Conservation (phyloP, 2,888 invertebrate species). For the Rhamphomyia laevipes region DNA sequence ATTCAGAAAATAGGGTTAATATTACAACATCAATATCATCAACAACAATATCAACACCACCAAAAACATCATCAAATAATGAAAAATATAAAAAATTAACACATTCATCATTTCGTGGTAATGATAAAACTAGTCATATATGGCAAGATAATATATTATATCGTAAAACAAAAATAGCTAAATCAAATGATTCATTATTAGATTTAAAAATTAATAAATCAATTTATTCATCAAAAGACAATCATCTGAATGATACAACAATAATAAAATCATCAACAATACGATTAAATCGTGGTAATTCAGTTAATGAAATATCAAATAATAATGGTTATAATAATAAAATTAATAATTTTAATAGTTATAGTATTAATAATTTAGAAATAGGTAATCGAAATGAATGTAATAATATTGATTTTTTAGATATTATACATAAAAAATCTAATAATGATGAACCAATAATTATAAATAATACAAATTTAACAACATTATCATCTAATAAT, state of each 20-base stretch:
- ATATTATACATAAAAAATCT: no score
- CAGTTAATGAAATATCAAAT: slow-evolving; percentile 21
- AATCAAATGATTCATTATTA: slow-evolving; percentile 36
- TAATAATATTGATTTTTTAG: no score
- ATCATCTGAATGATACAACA: slow-evolving; percentile 28
- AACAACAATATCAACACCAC: no score
- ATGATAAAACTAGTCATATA: slow-evolving; percentile 28
- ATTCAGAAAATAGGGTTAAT: slow-evolving; percentile 35
- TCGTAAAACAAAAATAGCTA: slow-evolving; percentile 37
- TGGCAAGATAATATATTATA: slow-evolving; percentile 38
- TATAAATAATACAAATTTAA: no score
- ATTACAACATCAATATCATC: no score
- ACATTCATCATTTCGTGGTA: slow-evolving; percentile 35
- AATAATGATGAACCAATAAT: no score
- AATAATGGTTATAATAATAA: no score
- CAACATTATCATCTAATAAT: no score
- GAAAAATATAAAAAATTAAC: slow-evolving; percentile 37
- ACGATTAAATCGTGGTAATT: slow-evolving; percentile 26
- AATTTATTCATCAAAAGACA: slow-evolving; percentile 28
- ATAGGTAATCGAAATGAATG: no score
- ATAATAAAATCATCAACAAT: slow-evolving; percentile 24
- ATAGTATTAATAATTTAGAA: no score
- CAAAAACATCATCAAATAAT: slow-evolving; percentile 12
- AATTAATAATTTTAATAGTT: no score
- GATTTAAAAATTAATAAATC: slow-evolving; percentile 32